phyloP scores from a whole-genome alignment of 2,888 invertebrate genomes.

The Julus scanicus region DNA sequence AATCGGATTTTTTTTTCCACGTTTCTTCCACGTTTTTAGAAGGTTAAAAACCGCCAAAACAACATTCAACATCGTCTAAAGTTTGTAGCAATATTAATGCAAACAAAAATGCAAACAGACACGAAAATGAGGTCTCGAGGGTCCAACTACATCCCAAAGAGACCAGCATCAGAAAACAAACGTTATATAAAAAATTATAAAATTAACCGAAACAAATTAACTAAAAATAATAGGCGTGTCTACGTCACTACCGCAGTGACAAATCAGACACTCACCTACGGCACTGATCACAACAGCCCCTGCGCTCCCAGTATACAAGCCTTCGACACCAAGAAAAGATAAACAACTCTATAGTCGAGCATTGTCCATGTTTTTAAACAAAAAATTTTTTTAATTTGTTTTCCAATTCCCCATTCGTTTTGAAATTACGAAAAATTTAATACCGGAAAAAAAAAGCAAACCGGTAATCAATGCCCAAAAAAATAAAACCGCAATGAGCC shows the following conservation, averaged over 20 bases:
- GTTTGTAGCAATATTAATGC: not conserved
- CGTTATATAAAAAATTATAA: constrained; percentile 52
- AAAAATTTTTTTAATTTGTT: not conserved
- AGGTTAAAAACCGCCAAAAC: not conserved
- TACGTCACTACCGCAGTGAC: constrained; percentile 55
- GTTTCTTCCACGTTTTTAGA: not conserved
- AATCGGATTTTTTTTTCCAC: too few relatives aligned
- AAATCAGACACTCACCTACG: constrained; percentile 58
- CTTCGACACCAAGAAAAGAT: constrained; percentile 57
- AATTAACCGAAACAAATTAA: constrained; percentile 46
- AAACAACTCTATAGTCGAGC: constrained; percentile 52
- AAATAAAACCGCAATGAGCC: not conserved
- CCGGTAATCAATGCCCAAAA: not conserved
- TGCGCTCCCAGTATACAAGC: constrained; percentile 59
- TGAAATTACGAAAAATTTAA: not conserved
- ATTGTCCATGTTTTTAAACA: not conserved
- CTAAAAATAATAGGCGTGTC: constrained; percentile 28
- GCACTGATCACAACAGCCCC: constrained; percentile 59
- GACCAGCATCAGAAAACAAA: not conserved
- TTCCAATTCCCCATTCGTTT: not conserved
- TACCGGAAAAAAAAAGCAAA: not conserved
- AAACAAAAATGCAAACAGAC: constrained; percentile 48
- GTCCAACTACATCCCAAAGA: not conserved
- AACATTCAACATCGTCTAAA: not conserved
- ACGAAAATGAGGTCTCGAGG: not conserved